Percentiles rank a stretch among this genome's conserved stretches.
Evolutionary conservation across 2,888 invertebrate species (phyloP).

Genomic region (Cordilura impudica): DNA sequence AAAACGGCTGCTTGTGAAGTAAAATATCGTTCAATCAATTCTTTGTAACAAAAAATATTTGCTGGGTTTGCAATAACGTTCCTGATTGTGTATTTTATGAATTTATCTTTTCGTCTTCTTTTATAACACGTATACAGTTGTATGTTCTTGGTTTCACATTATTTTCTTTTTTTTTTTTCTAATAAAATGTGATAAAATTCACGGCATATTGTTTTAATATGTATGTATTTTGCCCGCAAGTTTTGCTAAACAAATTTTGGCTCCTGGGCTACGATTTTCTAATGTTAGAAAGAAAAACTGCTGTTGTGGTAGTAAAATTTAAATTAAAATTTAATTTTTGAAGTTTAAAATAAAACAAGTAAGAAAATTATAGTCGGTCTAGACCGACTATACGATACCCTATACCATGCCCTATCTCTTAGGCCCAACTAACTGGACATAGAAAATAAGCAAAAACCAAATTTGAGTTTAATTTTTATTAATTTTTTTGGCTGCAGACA

Average conservation of each 20-base stretch:
- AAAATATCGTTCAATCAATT: no score
- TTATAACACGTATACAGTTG: neutral
- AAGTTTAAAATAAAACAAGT: neutral
- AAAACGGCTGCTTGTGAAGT: no score
- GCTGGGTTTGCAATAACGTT: no score
- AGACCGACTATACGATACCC: no score
- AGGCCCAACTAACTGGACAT: no score
- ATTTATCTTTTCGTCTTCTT: constrained; percentile 19
- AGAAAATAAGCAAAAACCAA: no score
- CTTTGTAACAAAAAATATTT: no score
- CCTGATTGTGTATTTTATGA: constrained; percentile 26
- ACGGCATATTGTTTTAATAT: constrained; percentile 60
- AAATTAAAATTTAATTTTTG: constrained; percentile 39
- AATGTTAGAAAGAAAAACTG: constrained; percentile 21
- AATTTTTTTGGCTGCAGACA: no score
- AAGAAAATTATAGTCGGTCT: no score
- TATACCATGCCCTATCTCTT: no score
- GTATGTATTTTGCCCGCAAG: constrained; percentile 53
- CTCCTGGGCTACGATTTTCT: neutral
- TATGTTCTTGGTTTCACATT: neutral
- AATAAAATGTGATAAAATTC: constrained; percentile 64
- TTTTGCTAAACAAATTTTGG: constrained; percentile 50
- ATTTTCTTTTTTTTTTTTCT: constrained; percentile 20
- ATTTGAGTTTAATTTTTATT: no score
- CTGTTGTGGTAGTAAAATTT: constrained; percentile 36